Conservation (phyloP, 2,888 invertebrate species). For the Eristalis pertinax region DNA sequence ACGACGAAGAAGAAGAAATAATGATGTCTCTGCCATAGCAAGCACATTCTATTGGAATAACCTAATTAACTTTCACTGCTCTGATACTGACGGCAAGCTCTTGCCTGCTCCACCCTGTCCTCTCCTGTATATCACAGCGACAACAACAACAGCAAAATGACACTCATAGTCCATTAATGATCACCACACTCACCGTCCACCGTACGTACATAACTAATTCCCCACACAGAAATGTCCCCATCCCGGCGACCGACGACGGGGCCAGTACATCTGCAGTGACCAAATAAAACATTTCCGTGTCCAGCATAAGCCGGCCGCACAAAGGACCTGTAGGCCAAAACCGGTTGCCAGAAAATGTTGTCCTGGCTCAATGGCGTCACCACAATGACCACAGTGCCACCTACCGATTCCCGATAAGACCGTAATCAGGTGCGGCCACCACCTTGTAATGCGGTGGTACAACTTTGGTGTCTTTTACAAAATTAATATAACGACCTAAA, state of each 20-base stretch:
- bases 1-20: not conserved
- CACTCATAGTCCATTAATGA: conserved; percentile 68
- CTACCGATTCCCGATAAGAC: conserved; percentile 62
- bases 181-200: conserved; percentile 19
- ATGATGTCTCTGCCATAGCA: conserved; percentile 44
- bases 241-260: not conserved
- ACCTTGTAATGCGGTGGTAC: conserved; percentile 55
- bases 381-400: conserved; percentile 17
- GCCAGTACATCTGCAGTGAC: conserved; percentile 32
- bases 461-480: conserved; percentile 51
- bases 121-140: not conserved
- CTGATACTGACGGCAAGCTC: conserved; percentile 8
- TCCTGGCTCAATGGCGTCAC: conserved; percentile 32
- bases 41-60: conserved; percentile 63
- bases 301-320: conserved; percentile 21
- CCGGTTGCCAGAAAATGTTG: conserved; percentile 48
- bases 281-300: conserved; percentile 50
- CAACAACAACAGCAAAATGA: conserved; percentile 34
- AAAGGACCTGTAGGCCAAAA: conserved; percentile 52
- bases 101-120: not conserved
- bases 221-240: conserved; percentile 30
- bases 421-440: conserved; percentile 68
- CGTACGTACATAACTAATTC: conserved; percentile 36
- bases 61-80: conserved; percentile 68
- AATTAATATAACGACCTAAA: conserved; percentile 66